These are phyloP conservation scores for Spondyliosoma cantharus DNA, from an alignment of 2,797 vertebrate species.

Conservation along the genomic window DNA sequence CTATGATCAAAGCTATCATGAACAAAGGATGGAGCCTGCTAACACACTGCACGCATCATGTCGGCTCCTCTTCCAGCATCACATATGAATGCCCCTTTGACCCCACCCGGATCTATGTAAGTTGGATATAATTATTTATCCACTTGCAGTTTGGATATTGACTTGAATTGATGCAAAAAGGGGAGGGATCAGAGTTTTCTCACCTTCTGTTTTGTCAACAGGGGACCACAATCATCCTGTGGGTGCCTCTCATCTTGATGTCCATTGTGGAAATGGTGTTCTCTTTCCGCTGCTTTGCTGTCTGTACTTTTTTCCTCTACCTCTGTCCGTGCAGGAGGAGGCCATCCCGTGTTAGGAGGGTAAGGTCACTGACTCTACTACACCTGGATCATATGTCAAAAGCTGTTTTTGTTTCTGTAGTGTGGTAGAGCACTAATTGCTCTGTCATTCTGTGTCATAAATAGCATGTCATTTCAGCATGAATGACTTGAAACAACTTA, in stretches of 20 bases:
- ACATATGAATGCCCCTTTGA: slow-evolving; percentile 91
- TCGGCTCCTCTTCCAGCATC: slow-evolving; percentile 67
- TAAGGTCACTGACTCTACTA: slow-evolving; percentile 43
- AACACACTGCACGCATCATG: slow-evolving; percentile 77
- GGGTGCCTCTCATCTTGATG: slow-evolving; percentile 87
- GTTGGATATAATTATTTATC: slow-evolving; percentile 55
- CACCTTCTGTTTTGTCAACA: slow-evolving; percentile 52
- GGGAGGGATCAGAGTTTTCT: background rate
- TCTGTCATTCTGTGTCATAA: background rate
- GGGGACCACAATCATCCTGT: slow-evolving; percentile 91
- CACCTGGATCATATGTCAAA: background rate
- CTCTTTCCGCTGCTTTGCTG: slow-evolving; percentile 85
- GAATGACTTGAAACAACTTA: too few relatives aligned
- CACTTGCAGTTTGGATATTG: background rate
- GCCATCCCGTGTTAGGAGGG: slow-evolving; percentile 61
- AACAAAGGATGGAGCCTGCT: slow-evolving; percentile 82
- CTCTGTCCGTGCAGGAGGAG: slow-evolving; percentile 82
- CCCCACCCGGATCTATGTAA: slow-evolving; percentile 91
- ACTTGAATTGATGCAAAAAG: background rate
- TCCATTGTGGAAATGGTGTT: slow-evolving; percentile 84
- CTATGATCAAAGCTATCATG: slow-evolving; percentile 84
- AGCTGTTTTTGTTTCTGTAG: background rate
- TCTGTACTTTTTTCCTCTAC: slow-evolving; percentile 81
- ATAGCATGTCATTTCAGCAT: background rate
- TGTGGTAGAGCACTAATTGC: background rate